These are phyloP conservation scores for Rhinoraja longicauda DNA, from an alignment of 2,797 vertebrate species.

Conservation along the genomic window DNA sequence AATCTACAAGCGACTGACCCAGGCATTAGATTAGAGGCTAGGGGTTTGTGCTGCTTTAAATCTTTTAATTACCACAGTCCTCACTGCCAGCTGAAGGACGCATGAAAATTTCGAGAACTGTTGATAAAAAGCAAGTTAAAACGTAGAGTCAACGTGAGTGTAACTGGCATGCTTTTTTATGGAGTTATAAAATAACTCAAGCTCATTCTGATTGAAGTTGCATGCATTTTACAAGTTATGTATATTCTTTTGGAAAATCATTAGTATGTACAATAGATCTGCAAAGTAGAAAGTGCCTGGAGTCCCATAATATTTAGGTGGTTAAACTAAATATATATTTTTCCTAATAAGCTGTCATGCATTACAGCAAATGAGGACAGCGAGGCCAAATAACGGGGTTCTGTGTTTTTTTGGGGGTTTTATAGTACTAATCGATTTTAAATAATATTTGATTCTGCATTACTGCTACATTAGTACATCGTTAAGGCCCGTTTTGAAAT, in stretches of 20 bases:
- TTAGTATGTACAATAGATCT: background rate
- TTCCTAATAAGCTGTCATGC: background rate
- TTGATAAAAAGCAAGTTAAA: background rate
- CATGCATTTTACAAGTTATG: background rate
- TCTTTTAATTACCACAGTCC: conserved; percentile 88
- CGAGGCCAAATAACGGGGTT: background rate
- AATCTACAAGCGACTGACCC: conserved; percentile 95
- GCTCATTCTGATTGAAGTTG: too few relatives aligned
- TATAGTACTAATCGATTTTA: background rate
- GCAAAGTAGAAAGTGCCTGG: background rate
- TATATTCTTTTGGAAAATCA: background rate
- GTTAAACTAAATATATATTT: background rate
- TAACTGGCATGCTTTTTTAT: background rate
- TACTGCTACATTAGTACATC: background rate
- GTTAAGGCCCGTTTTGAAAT: background rate
- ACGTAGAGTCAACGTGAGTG: background rate
- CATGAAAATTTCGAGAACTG: conserved; percentile 58
- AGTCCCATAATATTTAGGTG: background rate
- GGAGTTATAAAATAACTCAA: background rate
- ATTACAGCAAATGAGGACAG: background rate
- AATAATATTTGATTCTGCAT: background rate
- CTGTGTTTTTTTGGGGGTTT: background rate
- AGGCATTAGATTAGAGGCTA: conserved; percentile 76
- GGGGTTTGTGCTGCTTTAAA: conserved; percentile 75
- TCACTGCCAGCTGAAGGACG: conserved; percentile 77